phyloP scores from a whole-genome alignment of 2,113 vertebrate species.

The Cervus canadensis region DNA sequence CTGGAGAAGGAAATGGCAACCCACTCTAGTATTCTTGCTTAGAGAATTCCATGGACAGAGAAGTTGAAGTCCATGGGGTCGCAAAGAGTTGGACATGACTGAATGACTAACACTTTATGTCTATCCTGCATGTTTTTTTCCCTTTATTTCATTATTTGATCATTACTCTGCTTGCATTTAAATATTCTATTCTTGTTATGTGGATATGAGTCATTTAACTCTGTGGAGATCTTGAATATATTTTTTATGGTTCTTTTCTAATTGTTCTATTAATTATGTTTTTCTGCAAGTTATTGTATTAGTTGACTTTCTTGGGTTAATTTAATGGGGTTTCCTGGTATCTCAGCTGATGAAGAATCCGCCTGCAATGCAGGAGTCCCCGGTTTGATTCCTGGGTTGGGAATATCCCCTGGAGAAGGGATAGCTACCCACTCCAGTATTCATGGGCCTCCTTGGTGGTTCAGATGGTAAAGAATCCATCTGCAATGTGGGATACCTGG shows the following conservation, averaged over 20 bases:
- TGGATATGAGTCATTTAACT: background rate
- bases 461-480: background rate
- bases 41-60: background rate
- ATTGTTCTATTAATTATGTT: background rate
- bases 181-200: background rate
- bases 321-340: background rate
- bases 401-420: no score
- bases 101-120: background rate
- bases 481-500: background rate
- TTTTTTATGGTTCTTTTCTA: background rate
- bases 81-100: background rate
- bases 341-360: background rate
- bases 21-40: background rate
- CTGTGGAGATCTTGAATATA: background rate
- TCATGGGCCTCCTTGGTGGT: background rate
- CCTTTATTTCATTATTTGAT: background rate
- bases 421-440: background rate
- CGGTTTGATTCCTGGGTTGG: no score
- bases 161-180: background rate
- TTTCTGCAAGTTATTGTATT: background rate
- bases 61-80: background rate
- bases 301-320: background rate
- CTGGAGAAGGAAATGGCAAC: background rate
- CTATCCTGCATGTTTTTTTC: background rate
- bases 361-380: background rate